Percentiles rank a stretch among this genome's conserved stretches.
phyloP scores from a whole-genome alignment of 2,888 invertebrate species.

The Monopis laevigella region DNA sequence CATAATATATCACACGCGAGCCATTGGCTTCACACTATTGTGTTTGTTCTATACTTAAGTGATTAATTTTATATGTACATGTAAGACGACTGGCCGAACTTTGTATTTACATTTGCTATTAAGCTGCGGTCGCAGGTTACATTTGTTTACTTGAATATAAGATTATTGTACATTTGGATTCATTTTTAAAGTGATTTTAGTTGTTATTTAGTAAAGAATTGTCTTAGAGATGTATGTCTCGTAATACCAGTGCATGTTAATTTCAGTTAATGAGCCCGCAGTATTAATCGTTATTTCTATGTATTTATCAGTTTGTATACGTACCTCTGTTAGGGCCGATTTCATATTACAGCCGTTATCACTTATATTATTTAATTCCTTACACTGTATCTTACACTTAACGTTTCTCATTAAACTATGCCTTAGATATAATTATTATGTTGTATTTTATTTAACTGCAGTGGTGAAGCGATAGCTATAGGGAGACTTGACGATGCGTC shows the following conservation, averaged over 20 bases:
- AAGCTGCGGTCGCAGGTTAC: conserved; percentile 67
- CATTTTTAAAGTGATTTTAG: conserved; percentile 65
- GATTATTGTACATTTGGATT: conserved; percentile 66
- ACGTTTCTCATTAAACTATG: conserved; percentile 53
- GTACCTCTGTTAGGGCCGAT: no score
- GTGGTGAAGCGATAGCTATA: conserved; percentile 63
- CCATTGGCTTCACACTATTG: conserved; percentile 39
- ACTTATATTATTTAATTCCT: not conserved
- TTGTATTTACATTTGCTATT: no score
- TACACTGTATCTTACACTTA: not conserved
- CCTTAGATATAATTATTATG: conserved; percentile 48
- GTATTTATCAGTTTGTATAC: not conserved
- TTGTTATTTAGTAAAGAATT: conserved; percentile 66
- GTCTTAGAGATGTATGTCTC: conserved; percentile 41
- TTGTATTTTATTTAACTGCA: conserved; percentile 53
- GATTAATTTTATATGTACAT: conserved; percentile 60
- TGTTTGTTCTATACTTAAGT: conserved; percentile 59
- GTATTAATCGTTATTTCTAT: conserved; percentile 7
- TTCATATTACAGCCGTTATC: no score
- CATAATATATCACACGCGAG: conserved; percentile 47
- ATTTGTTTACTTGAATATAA: conserved; percentile 61
- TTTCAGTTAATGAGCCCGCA: conserved; percentile 13
- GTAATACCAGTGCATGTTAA: conserved; percentile 57
- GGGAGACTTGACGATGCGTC: conserved; percentile 65
- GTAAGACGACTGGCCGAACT: conserved; percentile 58